Evolutionary conservation across 1,140 invertebrate genomes (phyloP).

Genomic region (Kradibia gibbosae): DNA sequence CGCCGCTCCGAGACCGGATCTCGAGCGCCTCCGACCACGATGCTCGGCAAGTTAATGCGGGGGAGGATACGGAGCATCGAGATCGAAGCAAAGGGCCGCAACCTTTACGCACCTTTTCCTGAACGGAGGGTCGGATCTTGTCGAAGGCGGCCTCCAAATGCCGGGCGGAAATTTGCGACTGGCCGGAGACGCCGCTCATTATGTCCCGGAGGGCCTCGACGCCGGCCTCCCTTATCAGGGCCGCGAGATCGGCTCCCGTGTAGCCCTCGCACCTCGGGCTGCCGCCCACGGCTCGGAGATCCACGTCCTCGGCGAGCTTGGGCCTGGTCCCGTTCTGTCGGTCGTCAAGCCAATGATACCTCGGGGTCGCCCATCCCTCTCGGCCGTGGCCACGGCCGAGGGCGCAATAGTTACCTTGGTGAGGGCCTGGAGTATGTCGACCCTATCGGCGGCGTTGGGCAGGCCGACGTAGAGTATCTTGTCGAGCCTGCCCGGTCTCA

Average conservation of each 20-base stretch:
- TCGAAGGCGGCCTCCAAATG: slow-evolving; percentile 79
- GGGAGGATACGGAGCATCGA: no score
- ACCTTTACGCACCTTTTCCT: slow-evolving; percentile 82
- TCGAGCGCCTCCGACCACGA: no score
- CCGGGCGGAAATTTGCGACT: slow-evolving; percentile 68
- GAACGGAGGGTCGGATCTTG: slow-evolving; percentile 87
- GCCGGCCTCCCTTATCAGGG: slow-evolving; percentile 87
- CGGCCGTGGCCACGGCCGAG: no score
- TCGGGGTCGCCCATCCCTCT: no score
- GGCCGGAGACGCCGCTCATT: slow-evolving; percentile 65
- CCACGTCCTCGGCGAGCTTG: slow-evolving; percentile 82
- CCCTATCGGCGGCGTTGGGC: slow-evolving; percentile 84
- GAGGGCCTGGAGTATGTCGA: slow-evolving; percentile 90
- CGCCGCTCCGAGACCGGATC: no score
- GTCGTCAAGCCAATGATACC: no score
- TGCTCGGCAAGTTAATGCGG: no score
- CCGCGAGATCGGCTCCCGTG: slow-evolving; percentile 94
- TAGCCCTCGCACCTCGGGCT: slow-evolving; percentile 83
- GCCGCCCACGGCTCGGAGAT: slow-evolving; percentile 79
- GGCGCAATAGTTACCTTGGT: slow-evolving; percentile 93
- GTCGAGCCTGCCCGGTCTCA: slow-evolving; percentile 95
- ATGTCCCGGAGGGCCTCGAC: slow-evolving; percentile 82
- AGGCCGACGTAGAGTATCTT: slow-evolving; percentile 95
- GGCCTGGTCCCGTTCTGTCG: slow-evolving; percentile 85
- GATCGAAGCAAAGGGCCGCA: no score